Evolutionary conservation across 2,888 invertebrate species (phyloP).

Genomic region (Romanomermis culicivorax): DNA sequence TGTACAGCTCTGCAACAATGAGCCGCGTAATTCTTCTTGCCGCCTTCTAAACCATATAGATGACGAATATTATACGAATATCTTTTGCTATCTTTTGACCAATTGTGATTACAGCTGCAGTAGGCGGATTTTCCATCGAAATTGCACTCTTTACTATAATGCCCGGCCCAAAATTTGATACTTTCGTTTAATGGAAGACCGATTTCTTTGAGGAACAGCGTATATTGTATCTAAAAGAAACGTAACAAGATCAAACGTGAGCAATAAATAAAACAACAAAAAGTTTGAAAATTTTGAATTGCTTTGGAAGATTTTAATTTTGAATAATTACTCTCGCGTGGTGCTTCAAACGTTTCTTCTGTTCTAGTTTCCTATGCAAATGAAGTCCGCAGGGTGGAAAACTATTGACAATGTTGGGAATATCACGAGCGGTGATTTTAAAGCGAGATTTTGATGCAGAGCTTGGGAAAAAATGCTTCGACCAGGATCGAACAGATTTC

Average conservation of each 20-base stretch:
- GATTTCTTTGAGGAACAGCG: not conserved
- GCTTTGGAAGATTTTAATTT: no score
- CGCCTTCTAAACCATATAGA: not conserved
- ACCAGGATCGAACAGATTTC: no score
- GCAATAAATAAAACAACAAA: no score
- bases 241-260: not conserved
- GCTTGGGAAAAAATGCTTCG: no score
- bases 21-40: not conserved
- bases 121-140: not conserved
- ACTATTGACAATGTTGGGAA: no score
- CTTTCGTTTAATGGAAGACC: not conserved
- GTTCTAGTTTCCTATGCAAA: no score
- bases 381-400: no score
- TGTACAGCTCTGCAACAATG: not conserved
- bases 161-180: not conserved
- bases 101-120: not conserved
- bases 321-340: no score
- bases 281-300: no score
- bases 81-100: not conserved
- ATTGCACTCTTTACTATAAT: not conserved
- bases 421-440: no score
- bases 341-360: no score
- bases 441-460: no score
- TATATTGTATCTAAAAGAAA: not conserved
- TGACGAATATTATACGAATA: not conserved